A percentile compares a stretch with the other conserved stretches of the same genome.
phyloP scores from a whole-genome alignment of 2,888 invertebrate species.

The Leucophenga montana region DNA sequence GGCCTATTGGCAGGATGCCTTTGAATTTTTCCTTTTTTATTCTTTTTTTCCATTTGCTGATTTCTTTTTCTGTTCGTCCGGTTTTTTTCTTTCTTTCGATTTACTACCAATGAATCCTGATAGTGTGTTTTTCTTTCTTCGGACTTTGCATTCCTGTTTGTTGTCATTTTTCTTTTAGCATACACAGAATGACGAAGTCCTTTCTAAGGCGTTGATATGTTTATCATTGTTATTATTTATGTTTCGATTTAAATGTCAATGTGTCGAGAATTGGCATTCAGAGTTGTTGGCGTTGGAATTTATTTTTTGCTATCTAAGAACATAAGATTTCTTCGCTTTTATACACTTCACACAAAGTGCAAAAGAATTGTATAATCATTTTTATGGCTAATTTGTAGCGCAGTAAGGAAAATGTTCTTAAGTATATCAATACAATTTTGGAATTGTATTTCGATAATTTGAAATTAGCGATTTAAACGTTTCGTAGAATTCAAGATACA shows the following conservation, averaged over 20 bases:
- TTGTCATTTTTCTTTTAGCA: conserved; percentile 19
- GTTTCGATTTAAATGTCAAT: conserved; percentile 68
- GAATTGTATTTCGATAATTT: too few relatives aligned
- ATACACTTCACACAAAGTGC: not conserved
- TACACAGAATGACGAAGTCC: not conserved
- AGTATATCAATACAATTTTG: too few relatives aligned
- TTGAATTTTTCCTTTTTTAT: conserved; percentile 27
- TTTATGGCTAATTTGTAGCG: too few relatives aligned
- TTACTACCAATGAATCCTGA: conserved; percentile 6
- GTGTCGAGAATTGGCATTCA: conserved; percentile 45
- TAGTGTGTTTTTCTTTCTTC: conserved; percentile 6
- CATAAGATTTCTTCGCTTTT: not conserved
- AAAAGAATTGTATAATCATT: not conserved
- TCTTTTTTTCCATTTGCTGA: not conserved
- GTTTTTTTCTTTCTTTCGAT: not conserved
- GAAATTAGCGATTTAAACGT: too few relatives aligned
- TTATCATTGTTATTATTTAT: conserved; percentile 68
- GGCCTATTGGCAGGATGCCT: conserved; percentile 5
- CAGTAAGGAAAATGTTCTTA: too few relatives aligned
- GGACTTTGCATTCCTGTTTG: conserved; percentile 10
- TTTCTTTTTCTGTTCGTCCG: not conserved
- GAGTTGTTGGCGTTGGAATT: not conserved
- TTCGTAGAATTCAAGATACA: too few relatives aligned
- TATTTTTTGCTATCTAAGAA: not conserved
- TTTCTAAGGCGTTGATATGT: conserved; percentile 57